These are phyloP conservation scores for Oegoconia quadripuncta DNA, from an alignment of 2,888 invertebrate genomes.

Conservation along the genomic window DNA sequence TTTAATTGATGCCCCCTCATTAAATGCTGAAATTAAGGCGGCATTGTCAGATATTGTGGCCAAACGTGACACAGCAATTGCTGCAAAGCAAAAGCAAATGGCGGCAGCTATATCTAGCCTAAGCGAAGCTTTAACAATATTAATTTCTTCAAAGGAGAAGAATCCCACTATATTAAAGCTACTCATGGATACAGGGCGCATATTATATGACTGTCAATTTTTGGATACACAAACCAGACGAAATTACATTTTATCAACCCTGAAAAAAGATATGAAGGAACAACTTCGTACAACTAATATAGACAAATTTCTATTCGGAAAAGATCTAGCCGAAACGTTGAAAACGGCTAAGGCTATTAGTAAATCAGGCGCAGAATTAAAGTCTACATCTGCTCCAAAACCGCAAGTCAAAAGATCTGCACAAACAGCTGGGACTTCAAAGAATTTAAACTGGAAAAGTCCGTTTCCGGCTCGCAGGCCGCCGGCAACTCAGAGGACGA, in stretches of 20 bases:
- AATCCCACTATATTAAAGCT: constrained; percentile 1
- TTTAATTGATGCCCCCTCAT: background rate
- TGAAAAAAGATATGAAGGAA: constrained; percentile 12
- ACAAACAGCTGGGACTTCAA: background rate
- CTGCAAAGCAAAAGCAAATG: constrained; percentile 8
- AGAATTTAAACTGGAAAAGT: constrained; percentile 5
- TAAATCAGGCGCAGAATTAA: constrained; percentile 8
- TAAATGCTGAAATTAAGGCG: constrained; percentile 10
- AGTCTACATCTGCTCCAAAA: background rate
- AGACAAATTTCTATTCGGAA: constrained; percentile 6
- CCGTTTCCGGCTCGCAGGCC: background rate
- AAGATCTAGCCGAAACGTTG: constrained; percentile 5
- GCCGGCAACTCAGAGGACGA: background rate
- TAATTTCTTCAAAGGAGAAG: constrained; percentile 4
- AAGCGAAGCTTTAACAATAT: constrained; percentile 1
- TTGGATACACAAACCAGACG: constrained; percentile 5
- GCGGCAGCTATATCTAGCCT: constrained; percentile 8
- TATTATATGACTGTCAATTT: constrained; percentile 10
- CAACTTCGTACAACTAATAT: constrained; percentile 6
- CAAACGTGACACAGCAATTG: constrained; percentile 11
- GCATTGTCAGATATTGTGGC: background rate
- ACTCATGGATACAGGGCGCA: constrained; percentile 9
- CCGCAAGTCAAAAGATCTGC: background rate
- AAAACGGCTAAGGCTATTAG: constrained; percentile 10
- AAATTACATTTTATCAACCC: background rate